Evolutionary conservation across 2,797 vertebrate genomes (phyloP).

Genomic region (Atherinosoma microstoma): DNA sequence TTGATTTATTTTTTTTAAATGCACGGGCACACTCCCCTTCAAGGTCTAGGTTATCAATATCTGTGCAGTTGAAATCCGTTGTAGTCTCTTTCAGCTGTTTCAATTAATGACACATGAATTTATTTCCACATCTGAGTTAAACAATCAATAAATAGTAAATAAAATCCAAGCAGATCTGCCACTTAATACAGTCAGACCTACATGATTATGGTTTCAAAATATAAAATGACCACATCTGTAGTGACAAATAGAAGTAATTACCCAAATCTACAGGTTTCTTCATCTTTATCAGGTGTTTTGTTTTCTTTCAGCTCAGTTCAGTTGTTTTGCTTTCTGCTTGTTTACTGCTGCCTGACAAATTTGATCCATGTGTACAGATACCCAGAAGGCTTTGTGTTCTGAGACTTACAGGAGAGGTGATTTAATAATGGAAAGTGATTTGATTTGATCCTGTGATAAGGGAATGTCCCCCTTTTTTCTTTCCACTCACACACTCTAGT

Average conservation of each 20-base stretch:
- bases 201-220: neutral
- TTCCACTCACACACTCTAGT: slow-evolving; percentile 8
- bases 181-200: slow-evolving; percentile 1
- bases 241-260: neutral
- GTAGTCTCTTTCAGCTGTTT: slow-evolving; percentile 8
- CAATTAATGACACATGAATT: slow-evolving; percentile 11
- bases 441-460: slow-evolving; percentile 15
- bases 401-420: slow-evolving; percentile 2
- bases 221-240: neutral
- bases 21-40: slow-evolving; percentile 17
- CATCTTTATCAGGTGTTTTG: neutral
- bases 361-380: neutral
- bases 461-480: slow-evolving; percentile 1
- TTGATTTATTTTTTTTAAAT: slow-evolving; percentile 43
- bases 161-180: slow-evolving; percentile 9
- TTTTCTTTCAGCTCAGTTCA: slow-evolving; percentile 2
- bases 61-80: slow-evolving; percentile 20
- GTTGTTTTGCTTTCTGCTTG: slow-evolving; percentile 7
- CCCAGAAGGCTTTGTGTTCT: neutral
- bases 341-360: neutral
- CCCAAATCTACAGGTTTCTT: neutral
- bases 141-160: slow-evolving; percentile 16
- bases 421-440: slow-evolving; percentile 10
- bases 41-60: slow-evolving; percentile 25
- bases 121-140: slow-evolving; percentile 30